These are phyloP conservation scores for Andricus quercusramuli DNA, from an alignment of 2,888 invertebrate species.

Conservation along the genomic window DNA sequence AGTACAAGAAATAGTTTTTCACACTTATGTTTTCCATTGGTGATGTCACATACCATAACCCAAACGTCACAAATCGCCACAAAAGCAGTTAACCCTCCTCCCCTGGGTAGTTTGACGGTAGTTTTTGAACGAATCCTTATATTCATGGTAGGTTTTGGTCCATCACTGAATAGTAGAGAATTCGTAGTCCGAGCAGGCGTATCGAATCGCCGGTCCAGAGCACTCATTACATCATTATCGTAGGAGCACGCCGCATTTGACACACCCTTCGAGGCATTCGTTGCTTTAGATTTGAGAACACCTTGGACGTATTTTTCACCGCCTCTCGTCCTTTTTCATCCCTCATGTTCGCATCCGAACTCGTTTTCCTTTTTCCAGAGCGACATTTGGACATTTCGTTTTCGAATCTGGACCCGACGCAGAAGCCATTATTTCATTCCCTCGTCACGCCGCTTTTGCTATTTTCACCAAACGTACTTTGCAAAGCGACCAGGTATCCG, in stretches of 20 bases:
- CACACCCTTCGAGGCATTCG: slow-evolving; percentile 58
- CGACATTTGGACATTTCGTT: slow-evolving; percentile 54
- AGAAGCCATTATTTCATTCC: slow-evolving; percentile 59
- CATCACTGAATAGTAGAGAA: slow-evolving; percentile 15
- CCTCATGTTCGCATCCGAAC: slow-evolving; percentile 34
- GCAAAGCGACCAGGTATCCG: slow-evolving; percentile 55
- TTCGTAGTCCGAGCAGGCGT: slow-evolving; percentile 55
- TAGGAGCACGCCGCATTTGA: slow-evolving; percentile 66
- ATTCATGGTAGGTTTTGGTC: slow-evolving; percentile 3
- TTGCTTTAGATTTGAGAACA: slow-evolving; percentile 53
- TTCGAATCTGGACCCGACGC: slow-evolving; percentile 46
- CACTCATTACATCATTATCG: slow-evolving; percentile 74
- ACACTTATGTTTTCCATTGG: too few relatives aligned
- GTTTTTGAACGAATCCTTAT: too few relatives aligned
- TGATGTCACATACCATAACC: too few relatives aligned
- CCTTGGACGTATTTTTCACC: slow-evolving; percentile 52
- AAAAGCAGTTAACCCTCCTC: too few relatives aligned
- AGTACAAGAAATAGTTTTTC: too few relatives aligned
- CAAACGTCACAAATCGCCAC: too few relatives aligned
- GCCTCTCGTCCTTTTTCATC: slow-evolving; percentile 22
- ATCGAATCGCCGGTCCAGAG: slow-evolving; percentile 65
- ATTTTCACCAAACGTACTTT: slow-evolving; percentile 34
- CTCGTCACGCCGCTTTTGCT: slow-evolving; percentile 52
- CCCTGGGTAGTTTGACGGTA: too few relatives aligned
- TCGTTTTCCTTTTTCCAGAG: slow-evolving; percentile 48